Evolutionary conservation across 2,113 vertebrate species (phyloP).

Genomic region (Corydoras sp.): DNA sequence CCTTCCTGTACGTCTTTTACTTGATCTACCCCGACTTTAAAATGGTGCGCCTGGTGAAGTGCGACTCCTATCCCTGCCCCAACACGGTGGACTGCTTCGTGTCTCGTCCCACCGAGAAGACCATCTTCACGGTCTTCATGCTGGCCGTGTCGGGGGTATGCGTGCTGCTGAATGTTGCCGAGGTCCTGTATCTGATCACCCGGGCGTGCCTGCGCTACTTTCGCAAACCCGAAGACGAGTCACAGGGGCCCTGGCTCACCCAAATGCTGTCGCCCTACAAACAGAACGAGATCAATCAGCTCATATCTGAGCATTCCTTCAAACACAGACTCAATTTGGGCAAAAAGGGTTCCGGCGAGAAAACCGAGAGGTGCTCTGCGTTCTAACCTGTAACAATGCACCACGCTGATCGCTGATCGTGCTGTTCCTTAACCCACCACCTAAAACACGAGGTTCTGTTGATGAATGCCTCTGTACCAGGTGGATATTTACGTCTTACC

Average conservation of each 20-base stretch:
- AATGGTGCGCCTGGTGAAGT: constrained; percentile 95
- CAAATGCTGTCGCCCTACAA: constrained; percentile 84
- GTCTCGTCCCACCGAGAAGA: constrained; percentile 94
- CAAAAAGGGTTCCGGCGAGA: constrained; percentile 59
- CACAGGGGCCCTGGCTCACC: constrained; percentile 75
- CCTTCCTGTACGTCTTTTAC: constrained; percentile 96
- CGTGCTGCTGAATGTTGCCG: constrained; percentile 88
- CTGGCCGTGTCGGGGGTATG: constrained; percentile 87
- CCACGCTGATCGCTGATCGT: no score
- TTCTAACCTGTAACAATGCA: constrained; percentile 41
- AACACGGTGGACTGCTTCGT: constrained; percentile 98
- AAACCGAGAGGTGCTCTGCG: constrained; percentile 61
- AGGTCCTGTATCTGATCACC: constrained; percentile 81
- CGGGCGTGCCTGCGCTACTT: constrained; percentile 73
- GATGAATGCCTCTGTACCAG: no score
- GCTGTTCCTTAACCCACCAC: no score
- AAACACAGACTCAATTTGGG: constrained; percentile 59
- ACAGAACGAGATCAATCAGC: constrained; percentile 90
- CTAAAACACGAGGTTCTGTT: no score
- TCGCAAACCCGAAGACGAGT: constrained; percentile 60
- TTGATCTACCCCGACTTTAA: constrained; percentile 89
- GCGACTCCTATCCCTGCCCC: constrained; percentile 90
- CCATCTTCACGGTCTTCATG: constrained; percentile 96
- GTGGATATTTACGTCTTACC: no score
- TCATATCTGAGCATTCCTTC: constrained; percentile 66